Evolutionary conservation across 2,113 vertebrate species (phyloP), one percentile per base, ranked within the genome.

Genomic region (Tylochromis polylepis): DNA sequence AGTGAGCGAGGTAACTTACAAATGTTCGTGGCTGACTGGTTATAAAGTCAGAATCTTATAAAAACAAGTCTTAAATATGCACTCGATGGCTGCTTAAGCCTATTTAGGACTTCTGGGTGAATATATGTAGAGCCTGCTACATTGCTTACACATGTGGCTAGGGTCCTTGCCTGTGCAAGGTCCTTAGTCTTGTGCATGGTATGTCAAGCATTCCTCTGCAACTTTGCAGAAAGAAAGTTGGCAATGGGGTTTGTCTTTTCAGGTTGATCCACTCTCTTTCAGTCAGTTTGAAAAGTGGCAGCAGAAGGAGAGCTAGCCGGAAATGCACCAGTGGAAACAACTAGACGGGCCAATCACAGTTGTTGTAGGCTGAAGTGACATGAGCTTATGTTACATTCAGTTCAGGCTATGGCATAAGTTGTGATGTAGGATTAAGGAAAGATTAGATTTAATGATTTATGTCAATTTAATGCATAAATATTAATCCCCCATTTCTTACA

Each of bases 181-280:
- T 1, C 14, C 8, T 72, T 72, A 46, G 38, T 14, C 6, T 72
- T 27, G 38, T 27, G 38, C 8, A 1, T 1, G 14, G n/a, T 72
- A 72, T 46, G 67, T 72, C 14, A 6, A 6, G 38, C 22, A 16
- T 72, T 72, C 22, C 22, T 72, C 22, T 46, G 67, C 67, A 72
- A 72, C 22, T 72, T 72, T 27, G 65, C 22, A n/a, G n/a, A n/a
- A n/a, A n/a, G n/a, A n/a, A n/a, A 46, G 22, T 72, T 72, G 67
- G 1, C 22, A 72, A 27, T 72, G 67, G 16, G 8, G 38, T 72
- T 72, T 18, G 22, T 24, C 38, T 27, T 38, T 46, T 72, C 67
- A 72, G 22, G 14, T 46, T 24, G 41, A 72, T 46, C 38, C 15
- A 18, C 2, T 72, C 67, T 72, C 65, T 70, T 70, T 41, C 36